Percentiles rank a stretch among this genome's conserved stretches.
phyloP scores from a whole-genome alignment of 2,888 invertebrate species.

The Vanessa cardui region DNA sequence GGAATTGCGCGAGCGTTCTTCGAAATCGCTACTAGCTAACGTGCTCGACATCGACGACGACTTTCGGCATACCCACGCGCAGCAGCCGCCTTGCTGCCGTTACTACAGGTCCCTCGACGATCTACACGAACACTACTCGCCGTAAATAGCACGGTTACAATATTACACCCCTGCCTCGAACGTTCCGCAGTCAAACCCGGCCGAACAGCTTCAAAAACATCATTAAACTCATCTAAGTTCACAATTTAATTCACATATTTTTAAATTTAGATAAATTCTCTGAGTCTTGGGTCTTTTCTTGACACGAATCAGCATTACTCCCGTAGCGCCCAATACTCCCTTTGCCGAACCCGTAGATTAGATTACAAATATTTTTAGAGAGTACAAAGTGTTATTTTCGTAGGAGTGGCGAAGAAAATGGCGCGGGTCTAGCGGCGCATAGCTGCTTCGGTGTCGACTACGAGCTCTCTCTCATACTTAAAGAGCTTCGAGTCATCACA shows the following conservation, averaged over 20 bases:
- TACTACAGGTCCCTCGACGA: constrained; percentile 88
- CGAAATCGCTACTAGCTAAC: constrained; percentile 97
- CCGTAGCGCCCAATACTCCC: constrained; percentile 78
- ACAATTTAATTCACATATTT: constrained; percentile 43
- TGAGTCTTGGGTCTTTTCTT: constrained; percentile 64
- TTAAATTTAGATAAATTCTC: constrained; percentile 47
- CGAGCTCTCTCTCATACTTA: constrained; percentile 96
- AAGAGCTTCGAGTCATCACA: constrained; percentile 96
- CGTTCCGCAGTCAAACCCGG: constrained; percentile 76
- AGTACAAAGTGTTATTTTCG: constrained; percentile 52
- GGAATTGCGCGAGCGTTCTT: constrained; percentile 94
- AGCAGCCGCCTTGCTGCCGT: constrained; percentile 88
- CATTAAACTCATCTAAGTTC: constrained; percentile 50
- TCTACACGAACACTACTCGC: constrained; percentile 83
- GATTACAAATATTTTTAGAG: constrained; percentile 58
- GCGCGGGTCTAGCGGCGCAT: constrained; percentile 90
- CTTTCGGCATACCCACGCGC: constrained; percentile 91
- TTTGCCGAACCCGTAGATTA: constrained; percentile 73
- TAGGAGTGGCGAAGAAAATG: constrained; percentile 85
- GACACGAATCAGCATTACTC: constrained; percentile 69
- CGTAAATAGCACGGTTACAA: constrained; percentile 82
- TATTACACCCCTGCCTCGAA: constrained; percentile 76
- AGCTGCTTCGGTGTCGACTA: constrained; percentile 96
- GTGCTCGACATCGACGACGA: constrained; percentile 99
- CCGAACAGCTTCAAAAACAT: constrained; percentile 63